phyloP scores from a whole-genome alignment of 2,888 invertebrate species.

The Caenorhabditis angaria region DNA sequence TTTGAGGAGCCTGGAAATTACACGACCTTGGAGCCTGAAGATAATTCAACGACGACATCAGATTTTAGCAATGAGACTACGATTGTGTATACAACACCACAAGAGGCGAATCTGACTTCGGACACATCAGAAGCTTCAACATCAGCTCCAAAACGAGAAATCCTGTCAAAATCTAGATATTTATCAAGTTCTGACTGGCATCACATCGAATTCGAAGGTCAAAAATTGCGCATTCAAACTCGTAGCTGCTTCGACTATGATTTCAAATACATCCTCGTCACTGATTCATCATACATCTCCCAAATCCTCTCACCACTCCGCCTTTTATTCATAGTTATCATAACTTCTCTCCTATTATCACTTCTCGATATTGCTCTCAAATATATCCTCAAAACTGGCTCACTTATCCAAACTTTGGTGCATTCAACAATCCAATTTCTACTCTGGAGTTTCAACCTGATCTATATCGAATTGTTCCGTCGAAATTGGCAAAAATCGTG shows the following conservation, averaged over 20 bases:
- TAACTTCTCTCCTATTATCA: constrained; percentile 21
- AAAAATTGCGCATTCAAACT: constrained; percentile 13
- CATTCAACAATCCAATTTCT: constrained; percentile 21
- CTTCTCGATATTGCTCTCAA: constrained; percentile 20
- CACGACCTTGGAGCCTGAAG: too few relatives aligned
- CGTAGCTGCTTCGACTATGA: constrained; percentile 29
- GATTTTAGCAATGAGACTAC: too few relatives aligned
- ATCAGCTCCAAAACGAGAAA: too few relatives aligned
- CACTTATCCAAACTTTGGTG: constrained; percentile 22
- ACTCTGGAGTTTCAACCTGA: constrained; percentile 17
- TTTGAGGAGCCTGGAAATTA: too few relatives aligned
- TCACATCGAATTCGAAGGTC: background rate
- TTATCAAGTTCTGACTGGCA: constrained; percentile 15
- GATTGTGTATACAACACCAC: too few relatives aligned
- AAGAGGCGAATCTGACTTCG: too few relatives aligned
- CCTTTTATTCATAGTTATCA: constrained; percentile 16
- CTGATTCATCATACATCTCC: background rate
- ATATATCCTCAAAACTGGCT: background rate
- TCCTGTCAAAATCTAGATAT: too few relatives aligned
- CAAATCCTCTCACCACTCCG: constrained; percentile 20
- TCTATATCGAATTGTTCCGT: constrained; percentile 18
- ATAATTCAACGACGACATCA: too few relatives aligned
- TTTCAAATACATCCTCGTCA: constrained; percentile 9
- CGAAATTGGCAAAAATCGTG: constrained; percentile 9
- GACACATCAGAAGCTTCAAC: background rate